phyloP scores from a whole-genome alignment of 2,113 vertebrate species.

The Calyptomena viridis region DNA sequence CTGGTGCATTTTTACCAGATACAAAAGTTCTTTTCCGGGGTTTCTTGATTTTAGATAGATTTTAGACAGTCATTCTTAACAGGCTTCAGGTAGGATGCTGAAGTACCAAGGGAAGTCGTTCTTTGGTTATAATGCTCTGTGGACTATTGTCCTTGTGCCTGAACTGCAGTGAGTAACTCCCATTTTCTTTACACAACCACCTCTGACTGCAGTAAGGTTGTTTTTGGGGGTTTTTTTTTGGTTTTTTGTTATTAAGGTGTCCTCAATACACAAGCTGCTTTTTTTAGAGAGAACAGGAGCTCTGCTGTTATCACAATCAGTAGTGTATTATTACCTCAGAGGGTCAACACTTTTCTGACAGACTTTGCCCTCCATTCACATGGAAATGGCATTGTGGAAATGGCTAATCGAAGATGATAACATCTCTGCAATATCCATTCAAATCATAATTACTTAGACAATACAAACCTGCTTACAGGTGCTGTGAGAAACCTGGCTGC shows the following conservation, averaged over 20 bases:
- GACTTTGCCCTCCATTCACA: conserved; percentile 14
- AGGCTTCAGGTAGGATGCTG: neutral
- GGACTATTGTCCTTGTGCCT: neutral
- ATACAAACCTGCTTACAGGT: conserved; percentile 10
- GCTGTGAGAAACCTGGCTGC: neutral
- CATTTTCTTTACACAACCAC: neutral
- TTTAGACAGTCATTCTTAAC: neutral
- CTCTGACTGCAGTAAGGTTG: neutral
- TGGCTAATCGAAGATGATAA: conserved; percentile 26
- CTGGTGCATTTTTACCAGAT: neutral
- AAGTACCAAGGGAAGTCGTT: neutral
- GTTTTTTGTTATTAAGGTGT: neutral
- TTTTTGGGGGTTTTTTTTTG: neutral
- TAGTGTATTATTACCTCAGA: neutral
- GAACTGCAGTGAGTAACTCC: neutral
- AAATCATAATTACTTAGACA: conserved; percentile 31
- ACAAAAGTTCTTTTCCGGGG: neutral
- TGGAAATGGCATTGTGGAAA: conserved; percentile 31
- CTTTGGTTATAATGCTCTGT: neutral
- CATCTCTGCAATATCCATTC: conserved; percentile 24
- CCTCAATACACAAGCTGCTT: neutral
- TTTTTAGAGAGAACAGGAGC: neutral
- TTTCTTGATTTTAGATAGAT: neutral
- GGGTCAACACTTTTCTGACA: conserved; percentile 28
- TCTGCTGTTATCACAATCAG: conserved; percentile 1